Evolutionary conservation across 2,797 vertebrate species (phyloP).

Genomic region (Acanthurus lineatus): DNA sequence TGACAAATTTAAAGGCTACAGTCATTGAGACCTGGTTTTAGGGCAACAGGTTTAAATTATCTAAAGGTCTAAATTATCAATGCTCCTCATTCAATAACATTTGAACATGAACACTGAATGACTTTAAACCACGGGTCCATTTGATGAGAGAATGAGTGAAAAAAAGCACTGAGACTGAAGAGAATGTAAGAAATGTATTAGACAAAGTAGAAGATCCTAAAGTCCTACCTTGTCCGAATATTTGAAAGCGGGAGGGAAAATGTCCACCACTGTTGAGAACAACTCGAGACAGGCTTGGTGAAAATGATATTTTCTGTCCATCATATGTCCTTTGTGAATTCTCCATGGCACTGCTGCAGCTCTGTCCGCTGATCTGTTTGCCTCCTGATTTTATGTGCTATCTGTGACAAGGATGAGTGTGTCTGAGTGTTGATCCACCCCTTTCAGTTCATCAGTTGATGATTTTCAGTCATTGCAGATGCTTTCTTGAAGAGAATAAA

Average conservation of each 20-base stretch:
- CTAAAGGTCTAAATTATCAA: too few species aligned
- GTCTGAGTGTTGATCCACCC: not conserved
- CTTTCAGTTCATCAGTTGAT: not conserved
- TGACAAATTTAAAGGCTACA: too few species aligned
- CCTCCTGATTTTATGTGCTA: conserved; percentile 14
- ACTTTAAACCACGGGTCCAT: too few species aligned
- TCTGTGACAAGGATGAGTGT: not conserved
- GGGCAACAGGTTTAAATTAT: too few species aligned
- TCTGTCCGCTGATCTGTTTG: not conserved
- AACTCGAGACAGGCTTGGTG: not conserved
- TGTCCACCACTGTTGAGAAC: not conserved
- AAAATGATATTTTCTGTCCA: not conserved
- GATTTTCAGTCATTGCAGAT: not conserved
- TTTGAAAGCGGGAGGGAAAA: not conserved
- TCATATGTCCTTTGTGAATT: not conserved
- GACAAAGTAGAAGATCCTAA: too few species aligned
- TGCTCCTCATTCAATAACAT: too few species aligned
- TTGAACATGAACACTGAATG: too few species aligned
- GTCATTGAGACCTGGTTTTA: too few species aligned
- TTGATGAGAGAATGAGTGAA: too few species aligned
- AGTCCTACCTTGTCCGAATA: not conserved
- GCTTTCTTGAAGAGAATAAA: too few species aligned
- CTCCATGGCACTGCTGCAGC: conserved; percentile 12
- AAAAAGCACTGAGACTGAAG: too few species aligned
- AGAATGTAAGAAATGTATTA: too few species aligned